Percentiles rank a stretch among this genome's conserved stretches.
Conservation (phyloP, 2,888 invertebrate genomes). For the Cheilosia pagana region DNA sequence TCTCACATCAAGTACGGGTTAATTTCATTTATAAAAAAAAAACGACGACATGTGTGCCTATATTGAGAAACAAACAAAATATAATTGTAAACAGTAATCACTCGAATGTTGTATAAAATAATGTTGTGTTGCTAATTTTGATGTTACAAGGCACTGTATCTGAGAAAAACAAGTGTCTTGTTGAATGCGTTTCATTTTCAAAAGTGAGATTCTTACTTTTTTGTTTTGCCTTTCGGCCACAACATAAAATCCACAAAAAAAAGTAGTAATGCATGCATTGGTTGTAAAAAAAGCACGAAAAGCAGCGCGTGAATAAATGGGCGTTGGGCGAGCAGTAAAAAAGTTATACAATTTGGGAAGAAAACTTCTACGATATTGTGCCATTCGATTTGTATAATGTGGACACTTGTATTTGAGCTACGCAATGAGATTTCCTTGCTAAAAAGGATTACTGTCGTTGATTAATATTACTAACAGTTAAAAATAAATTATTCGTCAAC, state of each 20-base stretch:
- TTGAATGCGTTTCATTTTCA: conserved; percentile 29
- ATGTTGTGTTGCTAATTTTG: conserved; percentile 11
- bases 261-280: neutral
- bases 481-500: conserved; percentile 53
- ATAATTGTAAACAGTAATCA: conserved; percentile 7
- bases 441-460: conserved; percentile 42
- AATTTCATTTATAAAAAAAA: conserved; percentile 12
- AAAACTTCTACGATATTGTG: conserved; percentile 48
- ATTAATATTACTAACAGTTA: conserved; percentile 20
- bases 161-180: conserved; percentile 39
- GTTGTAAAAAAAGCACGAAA: conserved; percentile 16
- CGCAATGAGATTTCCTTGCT: conserved; percentile 47
- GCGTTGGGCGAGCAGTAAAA: conserved; percentile 4
- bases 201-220: conserved; percentile 2
- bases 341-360: conserved; percentile 8
- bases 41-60: conserved; percentile 4
- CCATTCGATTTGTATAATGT: conserved; percentile 40
- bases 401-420: conserved; percentile 61
- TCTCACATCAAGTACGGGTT: conserved; percentile 39
- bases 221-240: neutral
- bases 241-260: neutral
- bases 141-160: conserved; percentile 62
- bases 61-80: conserved; percentile 7
- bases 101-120: conserved; percentile 1
- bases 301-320: conserved; percentile 31